These are phyloP conservation scores for Chloroceryle aenea DNA, from an alignment of 2,113 vertebrate species.

Conservation along the genomic window DNA sequence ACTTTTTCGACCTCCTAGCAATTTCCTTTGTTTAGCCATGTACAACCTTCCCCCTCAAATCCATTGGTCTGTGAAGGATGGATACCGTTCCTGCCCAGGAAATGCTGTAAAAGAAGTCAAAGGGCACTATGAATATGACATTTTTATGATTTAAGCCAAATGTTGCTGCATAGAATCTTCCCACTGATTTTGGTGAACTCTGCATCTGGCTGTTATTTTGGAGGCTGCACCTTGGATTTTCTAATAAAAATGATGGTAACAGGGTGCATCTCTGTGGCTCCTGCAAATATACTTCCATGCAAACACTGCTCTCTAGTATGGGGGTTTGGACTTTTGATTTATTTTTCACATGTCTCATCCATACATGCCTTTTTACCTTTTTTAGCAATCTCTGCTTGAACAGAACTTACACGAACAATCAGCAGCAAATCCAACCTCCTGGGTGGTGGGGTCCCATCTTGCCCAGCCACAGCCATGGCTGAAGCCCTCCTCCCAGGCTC, in stretches of 20 bases:
- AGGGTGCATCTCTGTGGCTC: not conserved
- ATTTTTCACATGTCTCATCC: not conserved
- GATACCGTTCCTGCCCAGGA: not conserved
- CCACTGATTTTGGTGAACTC: not conserved
- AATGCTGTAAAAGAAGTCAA: not conserved
- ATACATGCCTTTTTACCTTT: not conserved
- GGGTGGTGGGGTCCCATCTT: not conserved
- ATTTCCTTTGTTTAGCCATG: not conserved
- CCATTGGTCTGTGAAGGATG: not conserved
- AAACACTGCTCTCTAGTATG: not conserved
- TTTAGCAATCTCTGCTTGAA: not conserved
- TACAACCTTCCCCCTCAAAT: not conserved
- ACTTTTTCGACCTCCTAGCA: not conserved
- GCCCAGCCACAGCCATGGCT: rapidly evolving
- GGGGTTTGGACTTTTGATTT: not conserved
- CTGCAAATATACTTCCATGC: not conserved
- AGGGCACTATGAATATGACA: not conserved
- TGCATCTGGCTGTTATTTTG: not conserved
- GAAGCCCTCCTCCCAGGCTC: not conserved
- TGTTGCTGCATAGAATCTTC: not conserved
- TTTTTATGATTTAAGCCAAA: not conserved
- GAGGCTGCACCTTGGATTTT: not conserved
- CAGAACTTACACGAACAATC: rapidly evolving
- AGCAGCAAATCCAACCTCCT: not conserved
- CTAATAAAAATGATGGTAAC: not conserved